Base-by-base conservation (phyloP, 2,113 vertebrate species). In the Chaetodon trifascialis region DNA sequence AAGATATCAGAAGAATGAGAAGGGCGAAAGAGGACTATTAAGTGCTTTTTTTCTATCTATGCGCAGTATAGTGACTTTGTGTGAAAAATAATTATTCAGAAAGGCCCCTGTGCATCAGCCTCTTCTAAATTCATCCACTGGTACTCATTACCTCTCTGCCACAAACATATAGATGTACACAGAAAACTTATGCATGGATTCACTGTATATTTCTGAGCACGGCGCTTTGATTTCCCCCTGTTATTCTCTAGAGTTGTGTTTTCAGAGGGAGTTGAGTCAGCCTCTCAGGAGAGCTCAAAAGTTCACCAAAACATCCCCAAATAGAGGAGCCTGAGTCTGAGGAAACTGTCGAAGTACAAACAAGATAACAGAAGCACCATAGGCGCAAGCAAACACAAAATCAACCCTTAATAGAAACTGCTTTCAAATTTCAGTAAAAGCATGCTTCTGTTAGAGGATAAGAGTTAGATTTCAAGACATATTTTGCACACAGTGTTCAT, bases 221-320 rank as follows among this genome's bases (percentile, higher is more conserved):
- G 42, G 51, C 3, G 2, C 75, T 80, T 85, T 86, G 86, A 88
- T 91, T 83, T 86, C 49, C 19, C 11, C 21, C 51, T n/a, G 60
- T 51, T 69, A 72, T 82, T 88, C 73, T 83, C 69, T 15, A 9
- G 76, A 90, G 78, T 66, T 84, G 52, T 47, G 52, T 80, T 91
- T 92, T 87, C 65, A 60, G 69, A 55, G 40, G 70, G 76, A 86
- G 66, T 11, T 23, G 65, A 65, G 75, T 67, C 72, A 64, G 69
- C 69, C 78, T 71, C 83, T 88, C 59, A 80, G 49, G 79, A 84
- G 82, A 85, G 52, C 76, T 85, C 80, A 79, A 84, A 84, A 65
- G 85, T 90, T 91, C 65, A 73, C 76, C 69, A 80, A 86, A 92
- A 83, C 79, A 86, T 72, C 83, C 82, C 66, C 17, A 83, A 86